A percentile compares a stretch with the other conserved stretches of the same genome.
Evolutionary conservation across 2,797 vertebrate species (phyloP).

Genomic region (Aulostomus chinensis): DNA sequence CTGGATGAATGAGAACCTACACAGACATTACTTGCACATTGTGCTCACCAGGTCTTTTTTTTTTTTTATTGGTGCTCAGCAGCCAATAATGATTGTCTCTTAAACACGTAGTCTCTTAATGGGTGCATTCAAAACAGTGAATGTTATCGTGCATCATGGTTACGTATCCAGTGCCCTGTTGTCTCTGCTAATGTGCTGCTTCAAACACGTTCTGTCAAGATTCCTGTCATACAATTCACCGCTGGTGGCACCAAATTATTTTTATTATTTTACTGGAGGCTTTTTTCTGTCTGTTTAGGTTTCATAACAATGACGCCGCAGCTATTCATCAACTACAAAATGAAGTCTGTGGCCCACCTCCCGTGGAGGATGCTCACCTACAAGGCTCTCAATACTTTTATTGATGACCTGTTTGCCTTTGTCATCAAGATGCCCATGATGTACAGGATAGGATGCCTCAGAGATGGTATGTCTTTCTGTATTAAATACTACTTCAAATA

Average conservation of each 20-base stretch:
- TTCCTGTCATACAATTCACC: slow-evolving; percentile 10
- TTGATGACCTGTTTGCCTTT: slow-evolving; percentile 97
- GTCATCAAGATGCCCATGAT: slow-evolving; percentile 99
- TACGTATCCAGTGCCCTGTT: slow-evolving; percentile 30
- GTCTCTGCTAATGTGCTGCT: slow-evolving; percentile 20
- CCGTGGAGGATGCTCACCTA: slow-evolving; percentile 98
- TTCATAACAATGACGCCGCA: slow-evolving; percentile 99
- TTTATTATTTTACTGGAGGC: not conserved
- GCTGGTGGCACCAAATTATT: slow-evolving; percentile 8
- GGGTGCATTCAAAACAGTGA: not conserved
- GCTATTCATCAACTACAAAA: slow-evolving; percentile 98
- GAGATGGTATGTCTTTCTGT: slow-evolving; percentile 94
- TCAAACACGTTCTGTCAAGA: not conserved
- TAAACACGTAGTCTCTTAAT: too few relatives aligned
- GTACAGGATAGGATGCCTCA: slow-evolving; percentile 97
- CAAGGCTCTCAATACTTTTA: slow-evolving; percentile 97
- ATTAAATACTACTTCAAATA: too few relatives aligned
- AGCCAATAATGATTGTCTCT: too few relatives aligned
- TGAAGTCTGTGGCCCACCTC: slow-evolving; percentile 97
- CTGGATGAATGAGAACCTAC: too few relatives aligned
- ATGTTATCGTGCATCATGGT: slow-evolving; percentile 57
- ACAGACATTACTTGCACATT: too few relatives aligned
- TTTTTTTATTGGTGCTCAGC: too few relatives aligned
- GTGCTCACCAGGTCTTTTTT: too few relatives aligned
- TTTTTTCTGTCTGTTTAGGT: slow-evolving; percentile 67